A percentile compares a stretch with the other conserved stretches of the same genome.
Evolutionary conservation across 92 coral and sea anemone species (phyloP).

Genomic region (Anthopleura xanthogrammica): DNA sequence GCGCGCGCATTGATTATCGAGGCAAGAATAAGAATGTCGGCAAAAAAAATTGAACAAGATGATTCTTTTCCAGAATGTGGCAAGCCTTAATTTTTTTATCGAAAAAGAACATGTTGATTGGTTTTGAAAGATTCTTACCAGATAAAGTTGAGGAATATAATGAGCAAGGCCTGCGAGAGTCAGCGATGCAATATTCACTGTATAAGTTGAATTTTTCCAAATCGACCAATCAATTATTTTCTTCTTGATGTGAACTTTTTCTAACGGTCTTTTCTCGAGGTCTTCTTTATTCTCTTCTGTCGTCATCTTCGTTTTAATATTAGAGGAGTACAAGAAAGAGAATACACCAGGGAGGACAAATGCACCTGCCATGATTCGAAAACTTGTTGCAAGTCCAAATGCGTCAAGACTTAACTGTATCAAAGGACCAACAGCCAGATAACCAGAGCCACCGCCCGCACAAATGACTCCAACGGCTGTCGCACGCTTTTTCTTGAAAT

Average conservation of each 20-base stretch:
- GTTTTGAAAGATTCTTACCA: slow-evolving; percentile 27
- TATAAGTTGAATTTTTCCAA: slow-evolving; percentile 23
- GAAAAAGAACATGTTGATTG: not conserved
- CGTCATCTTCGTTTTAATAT: slow-evolving; percentile 1
- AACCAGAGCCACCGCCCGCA: slow-evolving; percentile 52
- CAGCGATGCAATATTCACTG: slow-evolving; percentile 17
- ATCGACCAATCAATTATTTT: slow-evolving; percentile 28
- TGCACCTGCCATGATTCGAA: slow-evolving; percentile 40
- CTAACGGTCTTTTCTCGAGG: not conserved
- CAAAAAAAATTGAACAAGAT: too few species aligned
- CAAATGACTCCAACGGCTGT: slow-evolving; percentile 44
- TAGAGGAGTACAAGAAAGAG: slow-evolving; percentile 24
- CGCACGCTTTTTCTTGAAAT: slow-evolving; percentile 41
- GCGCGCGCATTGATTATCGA: not conserved
- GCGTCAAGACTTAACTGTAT: slow-evolving; percentile 31
- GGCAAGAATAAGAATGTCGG: too few species aligned
- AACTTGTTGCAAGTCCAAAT: slow-evolving; percentile 36
- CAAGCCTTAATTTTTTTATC: too few species aligned
- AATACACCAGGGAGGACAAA: slow-evolving; percentile 18
- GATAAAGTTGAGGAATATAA: slow-evolving; percentile 30
- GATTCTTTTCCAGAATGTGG: not conserved
- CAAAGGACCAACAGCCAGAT: slow-evolving; percentile 42
- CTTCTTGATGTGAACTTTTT: not conserved
- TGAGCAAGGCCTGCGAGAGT: slow-evolving; percentile 24
- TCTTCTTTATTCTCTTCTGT: not conserved